phyloP scores from a whole-genome alignment of 2,113 vertebrate species.

The Nerophis ophidion region DNA sequence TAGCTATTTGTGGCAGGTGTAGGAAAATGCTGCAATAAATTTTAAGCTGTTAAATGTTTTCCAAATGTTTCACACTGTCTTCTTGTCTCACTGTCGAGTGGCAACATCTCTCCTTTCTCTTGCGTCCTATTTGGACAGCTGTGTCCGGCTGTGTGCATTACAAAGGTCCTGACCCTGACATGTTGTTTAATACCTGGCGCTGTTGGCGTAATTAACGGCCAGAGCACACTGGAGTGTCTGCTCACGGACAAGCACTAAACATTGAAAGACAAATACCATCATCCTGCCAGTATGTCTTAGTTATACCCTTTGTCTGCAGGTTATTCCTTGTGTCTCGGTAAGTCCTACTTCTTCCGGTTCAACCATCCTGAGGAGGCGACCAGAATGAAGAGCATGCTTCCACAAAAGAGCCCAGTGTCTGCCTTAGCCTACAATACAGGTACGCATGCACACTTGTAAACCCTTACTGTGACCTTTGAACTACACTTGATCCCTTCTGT shows the following conservation, averaged over 20 bases:
- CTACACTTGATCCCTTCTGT: constrained; percentile 1
- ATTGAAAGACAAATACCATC: too few relatives aligned
- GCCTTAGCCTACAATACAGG: constrained; percentile 73
- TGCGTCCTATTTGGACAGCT: constrained; percentile 71
- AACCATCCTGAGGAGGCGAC: constrained; percentile 77
- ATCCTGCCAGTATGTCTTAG: constrained; percentile 26
- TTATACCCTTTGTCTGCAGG: constrained; percentile 48
- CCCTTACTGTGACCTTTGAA: background rate
- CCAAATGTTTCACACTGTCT: background rate
- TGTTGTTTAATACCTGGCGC: constrained; percentile 65
- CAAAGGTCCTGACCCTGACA: constrained; percentile 63
- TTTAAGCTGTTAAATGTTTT: background rate
- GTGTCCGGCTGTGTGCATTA: constrained; percentile 58
- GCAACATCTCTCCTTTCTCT: constrained; percentile 15
- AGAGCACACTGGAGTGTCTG: constrained; percentile 46
- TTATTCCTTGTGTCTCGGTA: constrained; percentile 75
- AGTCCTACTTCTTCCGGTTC: constrained; percentile 76
- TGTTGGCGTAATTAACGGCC: constrained; percentile 63
- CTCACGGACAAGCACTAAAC: constrained; percentile 9
- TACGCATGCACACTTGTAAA: constrained; percentile 28
- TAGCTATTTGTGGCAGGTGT: too few relatives aligned
- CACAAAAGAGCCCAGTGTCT: constrained; percentile 71
- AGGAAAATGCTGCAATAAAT: background rate
- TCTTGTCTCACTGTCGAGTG: background rate
- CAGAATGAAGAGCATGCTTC: constrained; percentile 76